Conservation (phyloP, 2,888 invertebrate species). For the Cyaniris semiargus region DNA sequence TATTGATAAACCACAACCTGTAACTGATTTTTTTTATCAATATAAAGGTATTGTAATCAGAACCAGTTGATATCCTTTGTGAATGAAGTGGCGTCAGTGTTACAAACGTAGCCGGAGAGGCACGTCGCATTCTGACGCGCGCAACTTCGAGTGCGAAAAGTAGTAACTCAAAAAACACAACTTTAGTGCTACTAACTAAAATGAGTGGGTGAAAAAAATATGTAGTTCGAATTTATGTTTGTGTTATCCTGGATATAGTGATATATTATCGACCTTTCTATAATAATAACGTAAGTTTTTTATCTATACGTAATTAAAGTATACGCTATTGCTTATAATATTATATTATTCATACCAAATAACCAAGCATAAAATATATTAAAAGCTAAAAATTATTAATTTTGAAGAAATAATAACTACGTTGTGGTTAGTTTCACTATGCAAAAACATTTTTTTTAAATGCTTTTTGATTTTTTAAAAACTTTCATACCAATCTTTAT, state of each 20-base stretch:
- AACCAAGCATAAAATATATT: too few species aligned
- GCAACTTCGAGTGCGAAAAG: background rate
- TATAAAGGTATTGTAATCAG: background rate
- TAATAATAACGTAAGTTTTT: constrained; percentile 1
- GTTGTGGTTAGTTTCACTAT: too few species aligned
- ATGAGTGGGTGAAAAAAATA: background rate
- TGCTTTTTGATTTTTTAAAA: too few species aligned
- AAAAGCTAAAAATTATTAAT: too few species aligned
- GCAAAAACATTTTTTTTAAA: too few species aligned
- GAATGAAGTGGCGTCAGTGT: background rate
- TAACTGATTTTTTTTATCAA: background rate
- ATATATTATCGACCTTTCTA: background rate
- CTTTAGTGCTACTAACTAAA: background rate
- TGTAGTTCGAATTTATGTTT: background rate
- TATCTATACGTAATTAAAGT: background rate
- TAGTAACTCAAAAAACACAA: background rate
- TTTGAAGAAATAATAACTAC: too few species aligned
- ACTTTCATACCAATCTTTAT: too few species aligned
- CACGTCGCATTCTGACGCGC: background rate
- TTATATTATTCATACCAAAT: too few species aligned
- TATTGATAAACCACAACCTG: background rate
- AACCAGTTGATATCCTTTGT: constrained; percentile 7
- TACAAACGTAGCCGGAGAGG: background rate
- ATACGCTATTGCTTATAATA: background rate
- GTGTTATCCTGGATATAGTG: background rate